These are phyloP conservation scores for Cyprinella venusta DNA, from an alignment of 2,797 vertebrate species.

Conservation along the genomic window DNA sequence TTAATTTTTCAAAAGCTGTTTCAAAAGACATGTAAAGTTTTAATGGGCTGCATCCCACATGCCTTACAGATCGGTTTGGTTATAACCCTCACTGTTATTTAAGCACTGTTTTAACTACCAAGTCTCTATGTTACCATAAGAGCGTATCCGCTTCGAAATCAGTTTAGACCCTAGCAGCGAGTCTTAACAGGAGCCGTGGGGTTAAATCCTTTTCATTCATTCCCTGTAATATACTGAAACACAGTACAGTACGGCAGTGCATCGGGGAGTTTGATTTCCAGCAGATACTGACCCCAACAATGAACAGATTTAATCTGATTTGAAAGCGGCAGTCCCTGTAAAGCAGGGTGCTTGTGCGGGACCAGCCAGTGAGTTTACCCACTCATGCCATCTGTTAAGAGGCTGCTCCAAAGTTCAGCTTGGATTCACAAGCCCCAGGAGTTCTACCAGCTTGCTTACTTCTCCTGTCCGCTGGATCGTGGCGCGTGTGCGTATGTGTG, in stretches of 20 bases:
- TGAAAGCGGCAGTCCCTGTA: conserved; percentile 57
- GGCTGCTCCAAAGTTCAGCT: conserved; percentile 65
- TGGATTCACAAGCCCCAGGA: conserved; percentile 67
- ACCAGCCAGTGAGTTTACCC: conserved; percentile 58
- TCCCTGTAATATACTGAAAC: conserved; percentile 56
- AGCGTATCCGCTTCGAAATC: conserved; percentile 41
- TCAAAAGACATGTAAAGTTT: conserved; percentile 47
- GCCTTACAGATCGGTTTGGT: conserved; percentile 42
- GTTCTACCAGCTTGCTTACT: conserved; percentile 64
- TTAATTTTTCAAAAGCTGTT: background rate
- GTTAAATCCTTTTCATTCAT: conserved; percentile 53
- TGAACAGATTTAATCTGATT: conserved; percentile 66
- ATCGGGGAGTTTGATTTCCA: conserved; percentile 57
- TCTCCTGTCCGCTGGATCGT: conserved; percentile 72
- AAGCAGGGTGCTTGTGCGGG: conserved; percentile 50
- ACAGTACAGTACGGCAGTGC: conserved; percentile 49
- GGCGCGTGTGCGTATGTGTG: conserved; percentile 47
- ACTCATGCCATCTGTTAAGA: conserved; percentile 65
- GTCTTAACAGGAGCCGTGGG: conserved; percentile 42
- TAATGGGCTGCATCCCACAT: conserved; percentile 54
- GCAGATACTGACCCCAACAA: conserved; percentile 63
- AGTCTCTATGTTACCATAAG: background rate
- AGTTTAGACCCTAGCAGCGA: conserved; percentile 43
- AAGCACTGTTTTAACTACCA: conserved; percentile 8
- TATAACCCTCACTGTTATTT: conserved; percentile 30